Percentiles rank a stretch among this genome's conserved stretches.
phyloP scores from a whole-genome alignment of 2,888 invertebrate genomes.

The Oxyscelio sp. region DNA sequence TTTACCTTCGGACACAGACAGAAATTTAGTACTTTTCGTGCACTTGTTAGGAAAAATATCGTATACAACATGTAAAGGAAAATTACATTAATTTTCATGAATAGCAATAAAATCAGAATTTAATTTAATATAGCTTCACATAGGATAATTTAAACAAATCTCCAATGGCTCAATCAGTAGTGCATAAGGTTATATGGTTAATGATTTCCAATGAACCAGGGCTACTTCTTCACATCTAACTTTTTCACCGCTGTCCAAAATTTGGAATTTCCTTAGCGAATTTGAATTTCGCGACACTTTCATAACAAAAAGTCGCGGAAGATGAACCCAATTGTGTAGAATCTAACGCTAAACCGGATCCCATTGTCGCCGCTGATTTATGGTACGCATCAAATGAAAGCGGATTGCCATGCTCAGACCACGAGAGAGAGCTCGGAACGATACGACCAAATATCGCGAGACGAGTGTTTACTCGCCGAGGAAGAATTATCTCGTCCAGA shows the following conservation, averaged over 20 bases:
- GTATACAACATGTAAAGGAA: too few species aligned
- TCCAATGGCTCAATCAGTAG: too few species aligned
- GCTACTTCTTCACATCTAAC: conserved; percentile 48
- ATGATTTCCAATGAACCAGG: too few species aligned
- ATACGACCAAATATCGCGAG: conserved; percentile 74
- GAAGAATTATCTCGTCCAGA: conserved; percentile 61
- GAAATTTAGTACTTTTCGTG: too few species aligned
- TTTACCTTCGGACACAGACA: too few species aligned
- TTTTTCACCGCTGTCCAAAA: conserved; percentile 11
- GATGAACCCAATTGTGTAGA: conserved; percentile 11
- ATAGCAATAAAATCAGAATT: too few species aligned
- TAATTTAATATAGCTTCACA: too few species aligned
- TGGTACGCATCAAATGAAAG: conserved; percentile 49
- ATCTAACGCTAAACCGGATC: conserved; percentile 15
- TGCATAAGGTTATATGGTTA: too few species aligned
- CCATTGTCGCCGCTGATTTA: background rate
- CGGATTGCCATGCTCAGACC: conserved; percentile 33
- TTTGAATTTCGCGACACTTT: conserved; percentile 14
- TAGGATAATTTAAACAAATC: too few species aligned
- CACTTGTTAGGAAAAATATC: too few species aligned
- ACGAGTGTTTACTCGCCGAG: conserved; percentile 71
- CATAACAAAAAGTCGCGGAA: conserved; percentile 27
- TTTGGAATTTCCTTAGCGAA: conserved; percentile 10
- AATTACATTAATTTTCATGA: too few species aligned
- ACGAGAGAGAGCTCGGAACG: conserved; percentile 10